Evolutionary conservation across 2,113 vertebrate genomes (phyloP).

Genomic region (Catagonus wagneri): DNA sequence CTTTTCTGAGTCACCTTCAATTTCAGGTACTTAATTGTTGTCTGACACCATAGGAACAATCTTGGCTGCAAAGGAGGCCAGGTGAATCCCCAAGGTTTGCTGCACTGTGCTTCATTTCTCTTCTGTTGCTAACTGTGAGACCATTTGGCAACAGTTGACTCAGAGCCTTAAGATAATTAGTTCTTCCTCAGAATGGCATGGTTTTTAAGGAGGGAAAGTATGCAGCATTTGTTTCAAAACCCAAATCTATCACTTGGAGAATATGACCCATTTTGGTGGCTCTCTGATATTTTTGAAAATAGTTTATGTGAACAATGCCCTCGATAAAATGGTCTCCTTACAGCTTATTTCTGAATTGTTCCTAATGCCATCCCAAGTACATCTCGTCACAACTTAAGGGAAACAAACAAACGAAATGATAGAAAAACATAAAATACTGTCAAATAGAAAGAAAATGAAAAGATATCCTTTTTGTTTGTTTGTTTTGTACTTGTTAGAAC

Average conservation of each 20-base stretch:
- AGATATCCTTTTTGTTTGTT: background rate
- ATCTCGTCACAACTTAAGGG: conserved; percentile 1
- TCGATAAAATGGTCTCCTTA: conserved; percentile 88
- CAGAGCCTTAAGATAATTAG: conserved; percentile 91
- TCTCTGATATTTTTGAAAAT: conserved; percentile 80
- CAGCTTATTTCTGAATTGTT: conserved; percentile 48
- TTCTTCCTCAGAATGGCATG: conserved; percentile 84
- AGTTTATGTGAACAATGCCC: conserved; percentile 83
- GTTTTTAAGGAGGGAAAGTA: conserved; percentile 78
- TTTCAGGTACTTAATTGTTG: conserved; percentile 82
- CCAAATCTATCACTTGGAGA: conserved; percentile 65
- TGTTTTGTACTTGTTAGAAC: too few relatives aligned
- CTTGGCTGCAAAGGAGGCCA: conserved; percentile 87
- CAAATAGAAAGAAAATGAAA: conserved; percentile 13
- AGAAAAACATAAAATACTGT: background rate
- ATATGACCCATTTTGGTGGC: conserved; percentile 90
- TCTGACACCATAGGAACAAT: conserved; percentile 82
- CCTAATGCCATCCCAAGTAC: background rate
- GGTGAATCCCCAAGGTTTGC: conserved; percentile 88
- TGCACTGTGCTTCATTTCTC: conserved; percentile 86
- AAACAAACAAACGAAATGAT: background rate
- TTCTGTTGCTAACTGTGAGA: conserved; percentile 88
- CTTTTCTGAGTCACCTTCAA: conserved; percentile 86
- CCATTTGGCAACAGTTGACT: conserved; percentile 88
- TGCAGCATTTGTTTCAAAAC: conserved; percentile 65